Percentiles rank a stretch among this genome's conserved stretches.
These are phyloP conservation scores for Gavialis gangeticus DNA, from an alignment of 2,113 vertebrate genomes.

Conservation along the genomic window DNA sequence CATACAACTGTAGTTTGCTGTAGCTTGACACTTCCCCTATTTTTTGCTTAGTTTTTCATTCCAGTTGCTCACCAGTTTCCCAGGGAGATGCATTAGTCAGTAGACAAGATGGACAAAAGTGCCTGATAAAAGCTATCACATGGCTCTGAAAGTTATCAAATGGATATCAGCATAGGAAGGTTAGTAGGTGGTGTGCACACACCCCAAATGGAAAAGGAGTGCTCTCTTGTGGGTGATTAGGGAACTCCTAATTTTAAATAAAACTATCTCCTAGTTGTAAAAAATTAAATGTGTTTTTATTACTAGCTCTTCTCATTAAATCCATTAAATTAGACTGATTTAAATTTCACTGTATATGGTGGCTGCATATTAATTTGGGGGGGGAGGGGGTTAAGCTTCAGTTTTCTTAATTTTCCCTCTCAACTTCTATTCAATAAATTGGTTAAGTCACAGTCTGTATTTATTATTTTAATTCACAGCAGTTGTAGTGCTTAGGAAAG, in stretches of 20 bases:
- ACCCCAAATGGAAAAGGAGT: not conserved
- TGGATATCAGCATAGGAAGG: not conserved
- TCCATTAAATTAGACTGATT: not conserved
- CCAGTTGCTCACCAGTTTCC: slow-evolving; percentile 17
- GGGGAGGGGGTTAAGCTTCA: too few species aligned
- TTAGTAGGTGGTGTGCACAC: not conserved
- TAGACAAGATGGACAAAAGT: not conserved
- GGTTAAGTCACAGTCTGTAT: not conserved
- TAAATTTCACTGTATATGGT: not conserved
- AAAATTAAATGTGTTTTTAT: not conserved
- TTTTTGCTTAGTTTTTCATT: slow-evolving; percentile 34
- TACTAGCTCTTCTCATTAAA: not conserved
- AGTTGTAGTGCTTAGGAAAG: not conserved
- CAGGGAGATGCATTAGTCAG: not conserved
- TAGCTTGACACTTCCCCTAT: not conserved
- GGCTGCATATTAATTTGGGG: not conserved
- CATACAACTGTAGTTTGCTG: not conserved
- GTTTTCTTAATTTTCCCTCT: too few species aligned
- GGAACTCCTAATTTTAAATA: not conserved
- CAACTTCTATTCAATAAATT: too few species aligned
- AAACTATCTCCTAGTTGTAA: not conserved
- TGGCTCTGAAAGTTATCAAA: not conserved
- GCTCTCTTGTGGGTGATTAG: not conserved
- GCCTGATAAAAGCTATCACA: not conserved
- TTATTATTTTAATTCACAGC: not conserved